These are phyloP conservation scores for Dipodomys stephensi DNA, from an alignment of 2,113 vertebrate species.

Conservation along the genomic window DNA sequence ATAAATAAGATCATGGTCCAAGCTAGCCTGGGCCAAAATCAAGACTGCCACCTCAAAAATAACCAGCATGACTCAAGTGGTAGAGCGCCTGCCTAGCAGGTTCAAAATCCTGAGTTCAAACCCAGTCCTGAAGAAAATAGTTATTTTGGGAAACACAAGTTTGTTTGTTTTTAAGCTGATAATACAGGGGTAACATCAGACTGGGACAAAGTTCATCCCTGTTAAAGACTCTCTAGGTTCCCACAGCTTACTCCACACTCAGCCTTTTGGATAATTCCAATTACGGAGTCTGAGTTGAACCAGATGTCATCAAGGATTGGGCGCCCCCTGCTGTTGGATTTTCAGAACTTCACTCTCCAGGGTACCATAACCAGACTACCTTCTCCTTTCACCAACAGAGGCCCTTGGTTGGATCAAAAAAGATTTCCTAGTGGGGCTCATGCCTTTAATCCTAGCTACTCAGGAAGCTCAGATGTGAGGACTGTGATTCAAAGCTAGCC, in stretches of 20 bases:
- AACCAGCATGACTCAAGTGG: neutral
- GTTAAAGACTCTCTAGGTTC: neutral
- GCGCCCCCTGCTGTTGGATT: slow-evolving; percentile 70
- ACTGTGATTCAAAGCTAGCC: too few species aligned
- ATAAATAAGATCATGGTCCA: neutral
- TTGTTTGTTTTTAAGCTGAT: neutral
- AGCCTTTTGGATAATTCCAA: neutral
- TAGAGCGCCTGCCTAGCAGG: too few species aligned
- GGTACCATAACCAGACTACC: neutral
- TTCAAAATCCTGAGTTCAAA: too few species aligned
- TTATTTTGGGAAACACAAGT: too few species aligned
- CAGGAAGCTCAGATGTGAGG: too few species aligned
- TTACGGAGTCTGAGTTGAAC: too few species aligned
- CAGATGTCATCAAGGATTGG: slow-evolving; percentile 54
- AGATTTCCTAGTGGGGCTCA: too few species aligned
- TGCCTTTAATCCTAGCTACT: too few species aligned
- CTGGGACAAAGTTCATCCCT: neutral
- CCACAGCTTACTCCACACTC: neutral
- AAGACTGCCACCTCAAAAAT: neutral
- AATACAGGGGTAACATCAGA: slow-evolving; percentile 23
- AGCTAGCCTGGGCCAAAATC: neutral
- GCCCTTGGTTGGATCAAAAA: neutral
- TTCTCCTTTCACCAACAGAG: slow-evolving; percentile 32
- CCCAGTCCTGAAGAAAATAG: too few species aligned
- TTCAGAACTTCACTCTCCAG: slow-evolving; percentile 4